Conservation (phyloP, 2,888 invertebrate species). For the Chymomyza caudatula region DNA sequence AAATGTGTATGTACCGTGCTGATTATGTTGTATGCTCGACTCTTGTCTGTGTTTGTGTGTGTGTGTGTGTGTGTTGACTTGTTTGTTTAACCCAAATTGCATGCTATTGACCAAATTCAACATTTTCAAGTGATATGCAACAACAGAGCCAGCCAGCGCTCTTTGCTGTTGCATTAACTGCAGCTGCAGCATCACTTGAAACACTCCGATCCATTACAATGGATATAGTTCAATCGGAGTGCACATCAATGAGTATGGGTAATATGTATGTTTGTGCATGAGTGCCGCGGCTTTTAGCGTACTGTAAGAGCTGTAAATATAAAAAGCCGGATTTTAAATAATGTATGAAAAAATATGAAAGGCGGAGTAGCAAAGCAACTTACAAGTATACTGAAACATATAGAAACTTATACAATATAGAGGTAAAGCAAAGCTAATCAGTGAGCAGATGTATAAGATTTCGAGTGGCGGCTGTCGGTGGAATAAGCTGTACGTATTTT, state of each 20-base stretch:
- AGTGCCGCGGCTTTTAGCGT: background rate
- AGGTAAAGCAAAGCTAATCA: too few species aligned
- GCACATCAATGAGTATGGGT: background rate
- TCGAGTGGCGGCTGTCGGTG: too few species aligned
- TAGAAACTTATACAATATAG: too few species aligned
- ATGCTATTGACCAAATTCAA: slow-evolving; percentile 63
- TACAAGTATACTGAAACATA: too few species aligned
- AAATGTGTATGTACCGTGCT: slow-evolving; percentile 38
- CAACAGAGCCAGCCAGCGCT: slow-evolving; percentile 4
- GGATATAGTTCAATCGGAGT: background rate
- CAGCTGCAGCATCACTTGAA: slow-evolving; percentile 49
- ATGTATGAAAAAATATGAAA: background rate
- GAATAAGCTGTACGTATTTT: too few species aligned
- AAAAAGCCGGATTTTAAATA: too few species aligned
- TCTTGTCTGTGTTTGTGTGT: slow-evolving; percentile 34
- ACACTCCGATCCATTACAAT: background rate
- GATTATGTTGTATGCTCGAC: slow-evolving; percentile 50
- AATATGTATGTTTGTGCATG: background rate
- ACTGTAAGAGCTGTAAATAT: background rate
- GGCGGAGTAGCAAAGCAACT: too few species aligned
- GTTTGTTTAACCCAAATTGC: slow-evolving; percentile 70
- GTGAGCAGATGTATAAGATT: too few species aligned
- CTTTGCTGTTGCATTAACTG: slow-evolving; percentile 38
- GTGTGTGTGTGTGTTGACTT: slow-evolving; percentile 33
- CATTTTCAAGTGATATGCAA: slow-evolving; percentile 44